phyloP scores from a whole-genome alignment of 2,113 vertebrate species.

The Oplegnathus fasciatus region DNA sequence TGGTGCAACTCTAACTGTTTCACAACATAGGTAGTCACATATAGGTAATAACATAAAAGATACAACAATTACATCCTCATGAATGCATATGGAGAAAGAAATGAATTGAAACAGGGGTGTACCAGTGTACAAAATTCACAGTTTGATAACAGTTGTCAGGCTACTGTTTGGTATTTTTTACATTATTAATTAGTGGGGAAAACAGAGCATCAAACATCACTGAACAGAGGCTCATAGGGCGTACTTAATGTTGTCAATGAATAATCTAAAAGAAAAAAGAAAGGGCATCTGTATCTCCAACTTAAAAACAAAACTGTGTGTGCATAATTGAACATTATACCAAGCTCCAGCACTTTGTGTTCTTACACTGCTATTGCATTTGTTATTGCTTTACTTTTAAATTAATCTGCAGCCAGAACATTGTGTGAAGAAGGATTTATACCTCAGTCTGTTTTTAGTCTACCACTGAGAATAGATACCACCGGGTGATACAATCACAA shows the following conservation, averaged over 20 bases:
- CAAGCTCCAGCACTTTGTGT: not conserved
- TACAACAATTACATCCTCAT: not conserved
- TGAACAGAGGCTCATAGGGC: not conserved
- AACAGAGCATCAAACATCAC: not conserved
- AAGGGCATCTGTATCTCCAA: not conserved
- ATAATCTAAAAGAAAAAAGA: not conserved
- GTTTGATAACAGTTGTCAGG: not conserved
- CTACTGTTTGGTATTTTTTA: not conserved
- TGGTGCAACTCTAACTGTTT: not conserved
- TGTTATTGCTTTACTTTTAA: not conserved
- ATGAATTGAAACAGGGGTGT: not conserved
- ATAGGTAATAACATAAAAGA: not conserved
- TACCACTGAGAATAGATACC: not conserved
- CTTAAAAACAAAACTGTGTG: not conserved
- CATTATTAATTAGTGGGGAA: not conserved
- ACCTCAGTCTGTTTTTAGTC: constrained; percentile 8
- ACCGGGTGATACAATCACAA: not conserved
- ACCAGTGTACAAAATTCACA: not conserved
- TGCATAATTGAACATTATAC: not conserved
- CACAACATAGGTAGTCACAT: not conserved
- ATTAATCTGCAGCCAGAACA: not conserved
- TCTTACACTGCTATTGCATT: not conserved
- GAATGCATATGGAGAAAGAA: not conserved
- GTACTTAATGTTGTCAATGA: constrained; percentile 2
- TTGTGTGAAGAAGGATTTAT: not conserved